phyloP scores from a whole-genome alignment of 2,888 invertebrate species.

The Drosophila prostipennis region DNA sequence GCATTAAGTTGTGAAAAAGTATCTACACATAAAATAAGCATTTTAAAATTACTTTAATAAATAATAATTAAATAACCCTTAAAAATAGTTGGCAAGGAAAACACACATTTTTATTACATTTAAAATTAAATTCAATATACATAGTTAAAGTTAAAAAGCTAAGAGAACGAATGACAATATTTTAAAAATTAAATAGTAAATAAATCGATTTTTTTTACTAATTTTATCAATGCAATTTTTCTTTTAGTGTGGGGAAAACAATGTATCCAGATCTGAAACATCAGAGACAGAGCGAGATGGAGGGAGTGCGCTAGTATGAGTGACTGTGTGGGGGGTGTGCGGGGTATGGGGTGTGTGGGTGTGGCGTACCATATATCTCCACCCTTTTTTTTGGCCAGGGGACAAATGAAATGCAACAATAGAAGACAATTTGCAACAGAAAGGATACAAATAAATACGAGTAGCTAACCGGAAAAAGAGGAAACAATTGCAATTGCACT shows the following conservation, averaged over 20 bases:
- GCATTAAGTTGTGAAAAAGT: no score
- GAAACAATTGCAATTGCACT: conserved; percentile 45
- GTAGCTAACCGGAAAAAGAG: conserved; percentile 3
- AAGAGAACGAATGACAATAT: no score
- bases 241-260: background rate
- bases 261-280: conserved; percentile 1
- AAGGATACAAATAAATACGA: conserved; percentile 8
- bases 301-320: conserved; percentile 3
- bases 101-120: no score
- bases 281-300: background rate
- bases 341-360: conserved; percentile 18
- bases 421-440: conserved; percentile 32
- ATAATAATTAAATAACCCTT: no score
- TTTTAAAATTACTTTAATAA: no score
- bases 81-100: no score
- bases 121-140: no score
- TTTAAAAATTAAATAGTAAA: background rate
- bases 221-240: background rate
- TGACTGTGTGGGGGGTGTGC: conserved; percentile 18
- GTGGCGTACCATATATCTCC: conserved; percentile 18
- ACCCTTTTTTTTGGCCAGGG: conserved; percentile 21
- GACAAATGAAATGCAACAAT: conserved; percentile 65
- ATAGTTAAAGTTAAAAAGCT: no score
- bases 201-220: background rate
- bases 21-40: no score